A percentile compares a stretch with the other conserved stretches of the same genome.
Conservation (phyloP, 2,113 vertebrate genomes). For the Lucifuga dentata region DNA sequence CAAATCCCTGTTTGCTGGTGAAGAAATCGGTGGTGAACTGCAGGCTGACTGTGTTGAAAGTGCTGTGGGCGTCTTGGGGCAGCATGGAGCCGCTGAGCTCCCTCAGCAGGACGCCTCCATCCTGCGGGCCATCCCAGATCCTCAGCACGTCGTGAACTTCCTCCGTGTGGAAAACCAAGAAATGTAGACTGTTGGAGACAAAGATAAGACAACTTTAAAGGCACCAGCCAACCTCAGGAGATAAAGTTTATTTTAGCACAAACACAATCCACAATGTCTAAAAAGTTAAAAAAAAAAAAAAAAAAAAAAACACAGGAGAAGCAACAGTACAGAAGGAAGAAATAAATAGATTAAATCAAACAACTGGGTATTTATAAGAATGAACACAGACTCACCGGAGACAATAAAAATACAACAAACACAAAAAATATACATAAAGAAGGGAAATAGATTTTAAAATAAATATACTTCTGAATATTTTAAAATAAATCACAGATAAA, state of each 20-base stretch:
- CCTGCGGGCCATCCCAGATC: constrained; percentile 96
- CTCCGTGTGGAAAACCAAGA: constrained; percentile 97
- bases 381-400: constrained; percentile 23
- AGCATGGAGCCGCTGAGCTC: constrained; percentile 90
- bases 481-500: constrained; percentile 36
- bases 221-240: no score
- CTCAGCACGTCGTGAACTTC: constrained; percentile 95
- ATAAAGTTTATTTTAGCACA: neutral
- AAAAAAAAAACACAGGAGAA: constrained; percentile 5
- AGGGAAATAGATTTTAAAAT: constrained; percentile 41
- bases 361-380: constrained; percentile 18
- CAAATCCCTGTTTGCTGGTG: constrained; percentile 98
- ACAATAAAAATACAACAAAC: constrained; percentile 21
- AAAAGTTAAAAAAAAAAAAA: neutral
- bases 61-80: constrained; percentile 92
- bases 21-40: constrained; percentile 99
- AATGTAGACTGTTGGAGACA: constrained; percentile 87
- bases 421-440: constrained; percentile 24
- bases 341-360: constrained; percentile 26
- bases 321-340: neutral
- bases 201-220: neutral
- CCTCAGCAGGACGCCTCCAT: constrained; percentile 91
- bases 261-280: neutral
- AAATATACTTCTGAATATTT: no score
- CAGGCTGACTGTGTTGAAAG: constrained; percentile 92